A percentile compares a stretch with the other conserved stretches of the same genome.
These are phyloP conservation scores for Micronycteris hirsuta DNA, from an alignment of 2,113 vertebrate species.

Conservation along the genomic window DNA sequence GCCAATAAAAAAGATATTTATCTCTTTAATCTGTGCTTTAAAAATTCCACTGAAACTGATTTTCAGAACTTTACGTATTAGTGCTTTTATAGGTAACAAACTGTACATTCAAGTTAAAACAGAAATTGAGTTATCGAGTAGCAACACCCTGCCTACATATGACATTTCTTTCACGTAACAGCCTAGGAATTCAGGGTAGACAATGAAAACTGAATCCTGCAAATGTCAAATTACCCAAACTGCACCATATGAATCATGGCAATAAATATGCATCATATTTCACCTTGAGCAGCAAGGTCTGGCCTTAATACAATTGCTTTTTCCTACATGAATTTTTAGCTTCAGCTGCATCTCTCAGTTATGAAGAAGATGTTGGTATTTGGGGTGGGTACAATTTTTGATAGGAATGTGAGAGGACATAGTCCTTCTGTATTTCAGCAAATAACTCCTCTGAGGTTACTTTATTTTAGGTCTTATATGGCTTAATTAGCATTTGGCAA, in stretches of 20 bases:
- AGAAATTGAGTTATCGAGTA: background rate
- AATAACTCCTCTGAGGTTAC: background rate
- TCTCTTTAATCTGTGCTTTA: background rate
- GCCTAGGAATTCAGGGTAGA: background rate
- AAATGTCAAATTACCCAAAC: background rate
- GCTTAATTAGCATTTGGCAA: accelerated
- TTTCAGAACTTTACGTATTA: background rate
- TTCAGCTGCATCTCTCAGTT: background rate
- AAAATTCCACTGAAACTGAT: background rate
- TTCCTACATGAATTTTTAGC: background rate
- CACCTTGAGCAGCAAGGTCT: background rate
- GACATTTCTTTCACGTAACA: background rate
- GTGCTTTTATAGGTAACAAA: background rate
- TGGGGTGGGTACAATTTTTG: background rate
- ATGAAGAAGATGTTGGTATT: background rate
- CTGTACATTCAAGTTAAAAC: background rate
- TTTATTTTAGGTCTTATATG: background rate
- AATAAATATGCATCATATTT: background rate
- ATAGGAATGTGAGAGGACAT: accelerated
- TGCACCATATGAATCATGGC: background rate
- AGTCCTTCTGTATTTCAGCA: background rate
- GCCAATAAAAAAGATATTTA: background rate
- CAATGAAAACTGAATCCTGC: background rate
- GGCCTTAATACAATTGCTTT: background rate
- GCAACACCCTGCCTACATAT: accelerated